These are phyloP conservation scores for Megatriorchis doriae DNA, from an alignment of 2,113 vertebrate species.

Conservation along the genomic window DNA sequence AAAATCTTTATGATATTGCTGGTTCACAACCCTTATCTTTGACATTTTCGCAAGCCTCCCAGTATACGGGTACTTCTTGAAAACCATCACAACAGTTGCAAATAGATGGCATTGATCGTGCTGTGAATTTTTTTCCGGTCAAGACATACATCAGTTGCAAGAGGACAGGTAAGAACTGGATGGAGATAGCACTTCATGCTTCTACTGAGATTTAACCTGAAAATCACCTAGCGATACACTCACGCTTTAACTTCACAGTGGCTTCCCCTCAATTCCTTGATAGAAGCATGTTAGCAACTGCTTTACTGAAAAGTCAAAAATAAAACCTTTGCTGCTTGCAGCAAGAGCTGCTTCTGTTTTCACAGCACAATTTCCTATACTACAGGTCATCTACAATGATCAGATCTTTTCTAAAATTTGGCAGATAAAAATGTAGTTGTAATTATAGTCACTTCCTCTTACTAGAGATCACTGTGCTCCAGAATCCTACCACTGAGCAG, in stretches of 20 bases:
- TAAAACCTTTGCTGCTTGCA: background rate
- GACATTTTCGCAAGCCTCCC: background rate
- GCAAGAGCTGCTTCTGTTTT: background rate
- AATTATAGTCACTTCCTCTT: background rate
- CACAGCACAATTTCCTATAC: background rate
- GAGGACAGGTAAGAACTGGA: background rate
- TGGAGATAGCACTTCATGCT: background rate
- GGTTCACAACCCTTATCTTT: background rate
- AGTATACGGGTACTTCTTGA: background rate
- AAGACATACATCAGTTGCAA: background rate
- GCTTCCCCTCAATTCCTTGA: background rate
- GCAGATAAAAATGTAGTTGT: background rate
- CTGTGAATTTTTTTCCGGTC: background rate
- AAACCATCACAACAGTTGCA: background rate
- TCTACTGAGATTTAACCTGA: background rate
- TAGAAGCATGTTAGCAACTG: background rate
- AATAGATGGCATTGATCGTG: rapidly evolving
- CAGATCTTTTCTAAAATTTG: background rate
- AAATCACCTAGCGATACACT: no score
- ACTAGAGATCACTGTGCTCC: background rate
- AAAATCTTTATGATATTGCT: background rate
- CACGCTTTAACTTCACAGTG: background rate
- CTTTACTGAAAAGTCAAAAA: background rate
- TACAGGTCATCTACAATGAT: background rate
- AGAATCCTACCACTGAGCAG: background rate